A percentile compares a stretch with the other conserved stretches of the same genome.
Evolutionary conservation across 2,113 vertebrate species (phyloP).

Genomic region (Crypturellus undulatus): DNA sequence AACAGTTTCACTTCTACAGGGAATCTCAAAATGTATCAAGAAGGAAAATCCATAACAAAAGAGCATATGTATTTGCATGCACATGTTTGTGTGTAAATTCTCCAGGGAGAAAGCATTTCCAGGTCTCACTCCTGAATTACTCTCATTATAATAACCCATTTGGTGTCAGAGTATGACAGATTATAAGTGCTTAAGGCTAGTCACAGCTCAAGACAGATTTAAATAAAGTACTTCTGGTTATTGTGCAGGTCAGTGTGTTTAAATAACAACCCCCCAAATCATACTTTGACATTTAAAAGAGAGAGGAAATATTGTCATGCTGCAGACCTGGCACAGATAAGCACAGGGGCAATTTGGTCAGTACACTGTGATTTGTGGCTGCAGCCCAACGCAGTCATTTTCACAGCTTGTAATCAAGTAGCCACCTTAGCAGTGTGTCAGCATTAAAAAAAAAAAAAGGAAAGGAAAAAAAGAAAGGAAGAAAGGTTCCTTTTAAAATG

Average conservation of each 20-base stretch:
- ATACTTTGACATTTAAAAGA: conserved; percentile 66
- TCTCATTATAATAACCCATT: conserved; percentile 64
- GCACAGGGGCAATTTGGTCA: conserved; percentile 59
- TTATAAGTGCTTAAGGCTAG: conserved; percentile 55
- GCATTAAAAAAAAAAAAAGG: conserved; percentile 33
- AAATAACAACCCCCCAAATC: conserved; percentile 62
- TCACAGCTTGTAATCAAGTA: conserved; percentile 56
- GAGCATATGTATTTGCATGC: conserved; percentile 1
- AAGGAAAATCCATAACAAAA: conserved; percentile 34
- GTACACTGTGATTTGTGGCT: conserved; percentile 53
- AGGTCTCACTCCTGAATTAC: conserved; percentile 51
- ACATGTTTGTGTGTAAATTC: conserved; percentile 57
- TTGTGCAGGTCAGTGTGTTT: conserved; percentile 68
- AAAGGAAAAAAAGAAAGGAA: neutral
- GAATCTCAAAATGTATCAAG: neutral
- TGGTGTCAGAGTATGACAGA: conserved; percentile 64
- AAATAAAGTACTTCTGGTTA: conserved; percentile 66
- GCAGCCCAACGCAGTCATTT: conserved; percentile 41
- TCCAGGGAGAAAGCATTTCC: conserved; percentile 28
- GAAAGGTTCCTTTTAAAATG: conserved; percentile 52
- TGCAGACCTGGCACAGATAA: conserved; percentile 53
- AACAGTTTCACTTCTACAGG: conserved; percentile 16
- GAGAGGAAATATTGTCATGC: conserved; percentile 48
- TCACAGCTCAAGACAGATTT: conserved; percentile 55
- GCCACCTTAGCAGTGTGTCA: conserved; percentile 59